Evolutionary conservation across 2,888 invertebrate genomes (phyloP).

Genomic region (Dimorphilus gyrociliatus): DNA sequence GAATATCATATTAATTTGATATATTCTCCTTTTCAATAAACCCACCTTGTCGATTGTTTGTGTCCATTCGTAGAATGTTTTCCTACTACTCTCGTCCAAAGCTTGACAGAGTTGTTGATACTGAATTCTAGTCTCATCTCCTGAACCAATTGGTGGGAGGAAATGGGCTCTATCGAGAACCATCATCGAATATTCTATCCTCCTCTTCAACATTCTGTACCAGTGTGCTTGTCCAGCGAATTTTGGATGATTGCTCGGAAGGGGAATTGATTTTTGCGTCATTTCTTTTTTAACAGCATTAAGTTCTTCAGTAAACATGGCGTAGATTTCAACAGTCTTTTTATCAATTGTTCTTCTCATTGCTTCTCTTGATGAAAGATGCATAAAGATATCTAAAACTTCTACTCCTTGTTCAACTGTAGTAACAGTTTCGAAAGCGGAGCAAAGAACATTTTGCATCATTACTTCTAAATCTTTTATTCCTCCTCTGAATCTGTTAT

Average conservation of each 20-base stretch:
- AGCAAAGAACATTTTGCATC: conserved; percentile 61
- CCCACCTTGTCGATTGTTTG: conserved; percentile 27
- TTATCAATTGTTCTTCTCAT: conserved; percentile 38
- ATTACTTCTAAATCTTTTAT: conserved; percentile 50
- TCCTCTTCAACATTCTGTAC: conserved; percentile 50
- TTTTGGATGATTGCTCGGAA: conserved; percentile 49
- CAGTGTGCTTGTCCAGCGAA: conserved; percentile 56
- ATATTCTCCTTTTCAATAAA: too few relatives aligned
- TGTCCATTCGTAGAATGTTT: conserved; percentile 42
- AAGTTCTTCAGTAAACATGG: conserved; percentile 58
- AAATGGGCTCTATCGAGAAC: conserved; percentile 56
- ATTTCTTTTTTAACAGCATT: conserved; percentile 53
- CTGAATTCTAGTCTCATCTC: conserved; percentile 53
- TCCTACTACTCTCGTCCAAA: conserved; percentile 39
- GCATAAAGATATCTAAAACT: conserved; percentile 56
- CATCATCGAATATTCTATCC: conserved; percentile 35
- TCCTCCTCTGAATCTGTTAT: conserved; percentile 41
- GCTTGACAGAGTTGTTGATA: conserved; percentile 42
- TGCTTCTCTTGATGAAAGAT: conserved; percentile 53
- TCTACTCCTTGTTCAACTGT: conserved; percentile 66
- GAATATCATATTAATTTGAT: too few relatives aligned
- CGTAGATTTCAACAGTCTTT: conserved; percentile 47
- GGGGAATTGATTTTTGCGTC: conserved; percentile 23
- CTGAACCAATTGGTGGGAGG: conserved; percentile 56
- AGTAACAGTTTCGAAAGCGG: conserved; percentile 58